Evolutionary conservation across 2,888 invertebrate genomes (phyloP).

Genomic region (Caenorhabditis uteleia): DNA sequence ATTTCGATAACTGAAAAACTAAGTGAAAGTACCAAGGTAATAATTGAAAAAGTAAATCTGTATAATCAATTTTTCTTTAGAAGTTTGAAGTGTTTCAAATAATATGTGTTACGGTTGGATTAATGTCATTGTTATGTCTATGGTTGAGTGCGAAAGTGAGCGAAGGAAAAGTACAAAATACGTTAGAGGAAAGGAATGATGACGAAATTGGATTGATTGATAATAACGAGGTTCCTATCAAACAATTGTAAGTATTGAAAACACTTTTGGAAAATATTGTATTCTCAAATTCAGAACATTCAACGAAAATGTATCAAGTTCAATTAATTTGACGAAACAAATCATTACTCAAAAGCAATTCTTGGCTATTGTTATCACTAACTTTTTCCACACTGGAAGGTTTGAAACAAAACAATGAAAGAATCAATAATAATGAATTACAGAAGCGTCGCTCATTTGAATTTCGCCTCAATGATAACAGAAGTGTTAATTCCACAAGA

Average conservation of each 20-base stretch:
- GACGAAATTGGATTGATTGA: slow-evolving; percentile 7
- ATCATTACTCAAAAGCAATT: slow-evolving; percentile 60
- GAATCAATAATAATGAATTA: background rate
- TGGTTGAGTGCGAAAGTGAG: slow-evolving; percentile 13
- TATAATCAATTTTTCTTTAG: slow-evolving; percentile 31
- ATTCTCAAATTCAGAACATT: slow-evolving; percentile 3
- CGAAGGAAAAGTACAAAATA: slow-evolving; percentile 3
- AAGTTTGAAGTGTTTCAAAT: slow-evolving; percentile 60
- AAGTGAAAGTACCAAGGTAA: slow-evolving; percentile 62
- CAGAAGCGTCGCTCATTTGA: slow-evolving; percentile 63
- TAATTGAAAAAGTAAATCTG: background rate
- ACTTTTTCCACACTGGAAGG: slow-evolving; percentile 65
- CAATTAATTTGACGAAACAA: slow-evolving; percentile 49
- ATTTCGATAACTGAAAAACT: slow-evolving; percentile 63
- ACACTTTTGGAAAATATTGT: background rate
- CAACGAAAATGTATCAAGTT: slow-evolving; percentile 17
- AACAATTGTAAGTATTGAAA: slow-evolving; percentile 5
- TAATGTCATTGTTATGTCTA: slow-evolving; percentile 48
- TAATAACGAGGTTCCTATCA: background rate
- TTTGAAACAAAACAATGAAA: slow-evolving; percentile 1
- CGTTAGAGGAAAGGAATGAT: background rate
- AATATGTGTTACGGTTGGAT: slow-evolving; percentile 34
- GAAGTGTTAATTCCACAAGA: slow-evolving; percentile 65
- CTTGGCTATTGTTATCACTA: slow-evolving; percentile 55
- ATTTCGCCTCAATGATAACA: slow-evolving; percentile 69